Evolutionary conservation across 2,113 vertebrate genomes (phyloP), one percentile per base, ranked within the genome.

Genomic region (Phycodurus eques): DNA sequence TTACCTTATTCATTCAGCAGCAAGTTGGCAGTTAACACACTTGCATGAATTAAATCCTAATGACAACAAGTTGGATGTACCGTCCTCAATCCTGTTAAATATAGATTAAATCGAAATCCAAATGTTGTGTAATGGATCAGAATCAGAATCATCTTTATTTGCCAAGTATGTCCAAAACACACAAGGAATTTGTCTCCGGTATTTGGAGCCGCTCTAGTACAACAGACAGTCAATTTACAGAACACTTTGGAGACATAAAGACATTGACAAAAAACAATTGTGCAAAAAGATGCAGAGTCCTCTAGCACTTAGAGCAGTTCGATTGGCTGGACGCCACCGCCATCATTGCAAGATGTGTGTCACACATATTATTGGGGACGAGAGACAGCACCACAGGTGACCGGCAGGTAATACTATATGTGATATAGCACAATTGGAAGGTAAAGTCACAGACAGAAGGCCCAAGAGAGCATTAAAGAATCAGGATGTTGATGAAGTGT

Each of bases 391-490:
- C 70, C 70, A 77, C 70, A 78, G 74, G 79, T 83, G 83, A 86
- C 71, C 19, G 64, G 59, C 13, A 33, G 75, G 71, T 65, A 75
- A 75, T 75, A 65, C 73, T 67, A 77, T 75, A 75, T 83, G 81
- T 67, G 82, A 85, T 87, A 79, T 71, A 85, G 70, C 80, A 74
- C 77, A 84, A 83, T 80, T 84, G 83, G 80, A 79, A 76, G 81
- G 76, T 75, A 19, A 79, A 80, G 85, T 85, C 77, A 86, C 54
- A 67, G 67, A 68, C 64, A n/a, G 33, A 71, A 73, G 68, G 67
- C 84, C 80, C 82, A 60, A 17, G 85, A 78, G 86, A 79, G 83
- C 73, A 71, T 71, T 90, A 85, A 81, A 88, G 83, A 82, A 80
- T 67, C 54, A 20, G 11, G 75, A 66, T 72, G 77, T 75, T 76